phyloP scores from a whole-genome alignment of 1,140 invertebrate genomes.

The Tetranychus urticae region DNA sequence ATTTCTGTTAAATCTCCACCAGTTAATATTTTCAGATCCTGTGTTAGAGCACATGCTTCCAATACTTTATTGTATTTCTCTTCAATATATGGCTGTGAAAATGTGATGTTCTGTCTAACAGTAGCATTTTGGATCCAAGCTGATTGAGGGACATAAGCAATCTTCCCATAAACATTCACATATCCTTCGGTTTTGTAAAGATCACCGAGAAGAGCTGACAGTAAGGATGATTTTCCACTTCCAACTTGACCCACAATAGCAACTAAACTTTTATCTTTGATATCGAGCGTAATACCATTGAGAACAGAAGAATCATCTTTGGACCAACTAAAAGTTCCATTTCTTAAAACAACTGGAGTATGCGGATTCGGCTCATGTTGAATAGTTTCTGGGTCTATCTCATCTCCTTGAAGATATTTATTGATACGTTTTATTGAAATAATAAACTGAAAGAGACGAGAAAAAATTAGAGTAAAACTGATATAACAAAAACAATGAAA shows the following conservation, averaged over 20 bases:
- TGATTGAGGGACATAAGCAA: conserved; percentile 28
- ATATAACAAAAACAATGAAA: background rate
- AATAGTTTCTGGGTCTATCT: conserved; percentile 11
- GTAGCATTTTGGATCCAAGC: conserved; percentile 33
- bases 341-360: conserved; percentile 19
- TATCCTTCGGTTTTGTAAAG: conserved; percentile 16
- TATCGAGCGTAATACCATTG: conserved; percentile 13
- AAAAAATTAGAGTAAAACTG: background rate
- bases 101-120: conserved; percentile 36
- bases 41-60: conserved; percentile 14
- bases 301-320: conserved; percentile 7
- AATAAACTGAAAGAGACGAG: background rate
- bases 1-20: conserved; percentile 66
- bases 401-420: conserved; percentile 12
- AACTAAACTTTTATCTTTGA: conserved; percentile 18
- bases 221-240: conserved; percentile 25
- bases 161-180: conserved; percentile 12
- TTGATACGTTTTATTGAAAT: conserved; percentile 11
- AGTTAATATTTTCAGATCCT: conserved; percentile 13
- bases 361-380: conserved; percentile 12
- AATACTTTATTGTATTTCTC: conserved; percentile 24
- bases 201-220: conserved; percentile 26
- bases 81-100: conserved; percentile 15
- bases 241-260: conserved; percentile 26
- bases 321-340: conserved; percentile 25